Conservation (phyloP, 2,888 invertebrate genomes). For the Drosophila paranaensis region DNA sequence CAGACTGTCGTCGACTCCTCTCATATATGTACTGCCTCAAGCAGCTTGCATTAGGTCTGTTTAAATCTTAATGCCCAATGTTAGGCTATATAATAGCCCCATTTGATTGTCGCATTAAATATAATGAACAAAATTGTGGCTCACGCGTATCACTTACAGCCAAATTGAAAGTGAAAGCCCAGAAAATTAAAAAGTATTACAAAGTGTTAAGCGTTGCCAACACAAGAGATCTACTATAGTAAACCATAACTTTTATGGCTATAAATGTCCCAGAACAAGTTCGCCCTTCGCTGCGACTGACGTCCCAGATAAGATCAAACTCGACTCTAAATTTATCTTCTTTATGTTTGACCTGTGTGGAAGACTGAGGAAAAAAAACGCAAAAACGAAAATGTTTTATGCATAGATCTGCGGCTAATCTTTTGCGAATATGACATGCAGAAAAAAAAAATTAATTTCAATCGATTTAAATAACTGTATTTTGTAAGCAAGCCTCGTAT, state of each 20-base stretch:
- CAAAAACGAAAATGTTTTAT: conserved; percentile 13
- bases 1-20: not conserved
- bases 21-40: not conserved
- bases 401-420: not conserved
- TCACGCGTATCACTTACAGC: conserved; percentile 26
- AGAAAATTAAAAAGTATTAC: too few species aligned
- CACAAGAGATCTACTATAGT: not conserved
- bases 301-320: conserved; percentile 18
- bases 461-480: conserved; percentile 23
- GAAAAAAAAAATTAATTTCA: not conserved
- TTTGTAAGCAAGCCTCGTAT: not conserved
- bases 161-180: conserved; percentile 59
- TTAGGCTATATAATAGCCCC: conserved; percentile 9
- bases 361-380: conserved; percentile 1
- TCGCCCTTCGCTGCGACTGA: not conserved
- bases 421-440: not conserved
- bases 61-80: not conserved
- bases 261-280: not conserved
- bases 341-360: conserved; percentile 12
- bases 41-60: not conserved
- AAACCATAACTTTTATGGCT: not conserved
- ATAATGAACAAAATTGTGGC: conserved; percentile 45
- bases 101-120: conserved; percentile 52
- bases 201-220: not conserved
- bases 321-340: not conserved